phyloP scores from a whole-genome alignment of 2,797 vertebrate genomes.

The Enteromius trimaculatus region DNA sequence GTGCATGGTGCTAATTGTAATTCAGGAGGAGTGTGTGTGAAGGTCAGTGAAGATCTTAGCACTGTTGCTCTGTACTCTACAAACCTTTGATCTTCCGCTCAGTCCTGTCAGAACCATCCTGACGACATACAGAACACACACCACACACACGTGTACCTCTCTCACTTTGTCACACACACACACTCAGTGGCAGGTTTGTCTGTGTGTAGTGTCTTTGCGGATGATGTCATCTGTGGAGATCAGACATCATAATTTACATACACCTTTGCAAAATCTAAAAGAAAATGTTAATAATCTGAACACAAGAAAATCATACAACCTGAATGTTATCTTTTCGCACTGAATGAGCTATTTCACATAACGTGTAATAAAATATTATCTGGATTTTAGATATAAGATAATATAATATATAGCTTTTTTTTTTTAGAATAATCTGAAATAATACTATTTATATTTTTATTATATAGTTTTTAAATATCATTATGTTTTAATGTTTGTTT shows the following conservation, averaged over 20 bases:
- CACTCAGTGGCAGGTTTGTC: background rate
- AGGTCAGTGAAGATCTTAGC: conserved; percentile 50
- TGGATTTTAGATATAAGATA: background rate
- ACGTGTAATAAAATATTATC: background rate
- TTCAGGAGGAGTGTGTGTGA: conserved; percentile 31
- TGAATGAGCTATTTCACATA: background rate
- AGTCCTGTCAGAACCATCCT: conserved; percentile 12
- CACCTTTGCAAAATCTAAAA: background rate
- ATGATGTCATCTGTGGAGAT: background rate
- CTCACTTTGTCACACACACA: background rate
- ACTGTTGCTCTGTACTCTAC: conserved; percentile 35
- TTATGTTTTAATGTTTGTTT: background rate
- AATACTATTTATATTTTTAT: background rate
- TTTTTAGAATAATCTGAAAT: background rate
- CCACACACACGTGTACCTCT: background rate
- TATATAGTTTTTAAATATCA: background rate
- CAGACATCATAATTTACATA: background rate
- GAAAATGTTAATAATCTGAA: background rate
- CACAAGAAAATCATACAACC: background rate
- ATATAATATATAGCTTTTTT: background rate
- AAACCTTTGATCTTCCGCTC: conserved; percentile 51
- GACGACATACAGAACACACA: background rate
- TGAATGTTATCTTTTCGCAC: background rate
- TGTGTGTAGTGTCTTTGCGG: background rate
- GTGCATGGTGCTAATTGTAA: conserved; percentile 43